Percentiles rank a stretch among this genome's conserved stretches.
Conservation (phyloP, 2,113 vertebrate species). For the Candoia aspera region DNA sequence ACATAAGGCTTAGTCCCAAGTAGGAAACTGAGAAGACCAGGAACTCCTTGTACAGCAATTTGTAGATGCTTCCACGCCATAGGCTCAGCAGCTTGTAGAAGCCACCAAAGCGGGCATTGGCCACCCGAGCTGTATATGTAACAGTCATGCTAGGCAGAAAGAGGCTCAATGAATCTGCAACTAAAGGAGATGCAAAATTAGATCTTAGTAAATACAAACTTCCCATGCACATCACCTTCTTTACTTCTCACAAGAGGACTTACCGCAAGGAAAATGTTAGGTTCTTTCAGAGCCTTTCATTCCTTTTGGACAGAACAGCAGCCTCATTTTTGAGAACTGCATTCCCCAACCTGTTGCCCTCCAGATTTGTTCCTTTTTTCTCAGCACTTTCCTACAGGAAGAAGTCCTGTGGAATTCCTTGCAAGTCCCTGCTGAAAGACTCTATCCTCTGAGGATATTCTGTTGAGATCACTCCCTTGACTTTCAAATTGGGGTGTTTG, state of each 20-base stretch:
- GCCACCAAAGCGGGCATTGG: conserved; percentile 90
- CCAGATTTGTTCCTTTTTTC: neutral
- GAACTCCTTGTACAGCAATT: conserved; percentile 90
- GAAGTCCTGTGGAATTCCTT: neutral
- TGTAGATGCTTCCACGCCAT: conserved; percentile 95
- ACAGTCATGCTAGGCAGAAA: conserved; percentile 79
- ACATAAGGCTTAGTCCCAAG: conserved; percentile 83
- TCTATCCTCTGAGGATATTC: neutral
- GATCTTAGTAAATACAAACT: neutral
- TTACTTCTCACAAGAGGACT: neutral
- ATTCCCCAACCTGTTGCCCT: neutral
- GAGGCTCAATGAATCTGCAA: neutral
- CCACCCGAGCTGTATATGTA: conserved; percentile 89
- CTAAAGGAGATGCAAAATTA: neutral
- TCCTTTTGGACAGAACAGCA: neutral
- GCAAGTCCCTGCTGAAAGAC: neutral
- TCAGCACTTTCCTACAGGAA: neutral
- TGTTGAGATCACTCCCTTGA: neutral
- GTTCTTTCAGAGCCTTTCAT: neutral
- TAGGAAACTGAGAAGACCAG: conserved; percentile 87
- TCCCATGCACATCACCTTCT: neutral
- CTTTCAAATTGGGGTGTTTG: neutral
- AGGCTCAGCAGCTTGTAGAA: conserved; percentile 89
- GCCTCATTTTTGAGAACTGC: neutral
- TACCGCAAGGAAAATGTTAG: neutral